phyloP scores from a whole-genome alignment of 30 jellyfish, hydroid and myxozoan genomes.

The Calvadosia cruxmelitensis region DNA sequence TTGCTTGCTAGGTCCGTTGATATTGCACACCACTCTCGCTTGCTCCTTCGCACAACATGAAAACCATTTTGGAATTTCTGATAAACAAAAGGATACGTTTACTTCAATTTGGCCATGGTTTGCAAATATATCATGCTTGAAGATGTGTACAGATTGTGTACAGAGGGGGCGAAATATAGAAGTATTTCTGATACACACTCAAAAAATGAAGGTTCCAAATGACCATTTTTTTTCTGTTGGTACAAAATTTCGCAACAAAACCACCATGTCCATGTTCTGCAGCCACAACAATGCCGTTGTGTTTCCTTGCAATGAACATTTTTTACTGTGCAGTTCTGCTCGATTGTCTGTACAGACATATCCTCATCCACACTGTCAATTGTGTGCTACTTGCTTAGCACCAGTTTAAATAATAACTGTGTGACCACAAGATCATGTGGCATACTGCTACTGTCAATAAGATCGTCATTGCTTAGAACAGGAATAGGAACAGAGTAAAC shows the following conservation, averaged over 20 bases:
- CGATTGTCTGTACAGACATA: not conserved
- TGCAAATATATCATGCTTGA: not conserved
- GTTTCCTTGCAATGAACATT: not conserved
- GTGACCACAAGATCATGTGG: not conserved
- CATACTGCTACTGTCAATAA: not conserved
- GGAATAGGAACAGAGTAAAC: not conserved
- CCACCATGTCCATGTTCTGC: constrained; percentile 39
- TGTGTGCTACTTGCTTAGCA: not conserved
- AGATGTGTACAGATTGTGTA: not conserved
- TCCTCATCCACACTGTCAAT: not conserved
- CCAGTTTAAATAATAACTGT: too few relatives aligned
- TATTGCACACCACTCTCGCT: not conserved
- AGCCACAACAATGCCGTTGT: constrained; percentile 29
- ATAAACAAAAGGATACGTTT: not conserved
- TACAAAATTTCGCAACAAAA: constrained; percentile 15
- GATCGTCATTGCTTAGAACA: not conserved
- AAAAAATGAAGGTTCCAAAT: constrained; percentile 27
- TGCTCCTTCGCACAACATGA: not conserved
- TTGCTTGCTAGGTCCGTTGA: not conserved
- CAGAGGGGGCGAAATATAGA: not conserved
- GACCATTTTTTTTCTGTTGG: constrained; percentile 32
- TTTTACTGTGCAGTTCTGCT: not conserved
- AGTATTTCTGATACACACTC: not conserved
- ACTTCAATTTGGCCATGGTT: not conserved
- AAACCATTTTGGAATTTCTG: not conserved